Base-by-base conservation (phyloP, 2,888 invertebrate species). In the Phymatocera aterrima region DNA sequence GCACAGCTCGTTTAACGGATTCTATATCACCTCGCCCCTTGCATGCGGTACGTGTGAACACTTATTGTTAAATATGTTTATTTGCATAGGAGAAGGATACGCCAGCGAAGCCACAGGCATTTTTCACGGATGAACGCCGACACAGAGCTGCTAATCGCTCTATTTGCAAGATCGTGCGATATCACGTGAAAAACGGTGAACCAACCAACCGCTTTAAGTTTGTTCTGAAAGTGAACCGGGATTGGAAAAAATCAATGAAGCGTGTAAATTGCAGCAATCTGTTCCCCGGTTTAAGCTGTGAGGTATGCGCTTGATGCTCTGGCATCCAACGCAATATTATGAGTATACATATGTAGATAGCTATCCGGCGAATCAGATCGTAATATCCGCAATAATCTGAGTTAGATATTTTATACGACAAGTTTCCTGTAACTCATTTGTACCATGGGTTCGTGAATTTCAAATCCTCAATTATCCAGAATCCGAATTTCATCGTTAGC, bases 171-270 rank as follows among this genome's bases (percentile, higher is more conserved):
- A 51, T 43, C 10, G 31, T 21, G 2, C 15, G 18, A 51, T 6
- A 43, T 31, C 12, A 34, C n/a, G 5, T 70, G 24, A 31, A 31
- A 31, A 21, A 72, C 21, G 12, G 21, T 31, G 8, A 51, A 72
- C 31, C 21, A 18, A 34, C n/a, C 8, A n/a, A n/a, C 4, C 10
- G 18, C 15, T 34, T 1, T 3, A 34, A 10, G 31, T 72, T 31
- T 34, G 10, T 34, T 46, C 18, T 21, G 8, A 51, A 48, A 51
- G 28, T 34, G 51, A 72, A 34, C 48, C 10, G 51, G 15, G 34
- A 51, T 51, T 12, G 48, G 31, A 72, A 57, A 72, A 51, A 72
- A 51, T 72, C 51, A 34, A 48, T 51, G 34, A 51, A 18, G 10
- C 21, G 31, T 72, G 12, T 31, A 18, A 72, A 51, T 28, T 18